Conservation (phyloP, 37 sponge, comb jelly and placozoan genomes). For the Agelas oroides region DNA sequence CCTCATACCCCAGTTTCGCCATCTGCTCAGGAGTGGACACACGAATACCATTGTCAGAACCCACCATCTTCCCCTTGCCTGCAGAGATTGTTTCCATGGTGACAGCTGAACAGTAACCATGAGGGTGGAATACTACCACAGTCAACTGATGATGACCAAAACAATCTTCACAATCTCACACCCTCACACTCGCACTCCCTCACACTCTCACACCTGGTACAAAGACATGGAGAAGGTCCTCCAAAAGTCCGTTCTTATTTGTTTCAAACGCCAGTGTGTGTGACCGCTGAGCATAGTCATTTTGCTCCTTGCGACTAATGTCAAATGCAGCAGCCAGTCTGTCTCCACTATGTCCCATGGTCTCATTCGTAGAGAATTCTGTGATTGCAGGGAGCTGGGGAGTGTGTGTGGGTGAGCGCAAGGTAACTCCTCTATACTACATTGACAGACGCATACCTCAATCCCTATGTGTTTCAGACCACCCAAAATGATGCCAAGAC, state of each 20-base stretch:
- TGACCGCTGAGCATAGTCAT: slow-evolving; percentile 90
- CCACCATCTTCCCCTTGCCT: slow-evolving; percentile 72
- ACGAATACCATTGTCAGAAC: slow-evolving; percentile 91
- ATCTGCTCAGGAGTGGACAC: slow-evolving; percentile 90
- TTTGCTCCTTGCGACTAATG: slow-evolving; percentile 87
- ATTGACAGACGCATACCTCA: slow-evolving; percentile 55
- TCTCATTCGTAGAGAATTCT: slow-evolving; percentile 98
- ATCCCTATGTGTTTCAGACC: slow-evolving; percentile 42
- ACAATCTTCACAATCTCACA: not conserved
- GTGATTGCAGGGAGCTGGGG: slow-evolving; percentile 89
- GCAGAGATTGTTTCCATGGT: not conserved
- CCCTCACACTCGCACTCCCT: slow-evolving; percentile 1
- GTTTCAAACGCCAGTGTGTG: slow-evolving; percentile 91
- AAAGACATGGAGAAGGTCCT: slow-evolving; percentile 76
- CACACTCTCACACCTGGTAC: slow-evolving; percentile 79
- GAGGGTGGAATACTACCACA: no score
- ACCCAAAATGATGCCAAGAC: slow-evolving; percentile 15
- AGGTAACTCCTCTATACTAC: no score
- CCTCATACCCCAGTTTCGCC: slow-evolving; percentile 78
- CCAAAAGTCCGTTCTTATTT: slow-evolving; percentile 70
- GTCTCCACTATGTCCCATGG: slow-evolving; percentile 98
- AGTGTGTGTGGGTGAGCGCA: not conserved
- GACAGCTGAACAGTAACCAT: no score
- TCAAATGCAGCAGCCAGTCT: slow-evolving; percentile 91
- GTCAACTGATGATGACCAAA: no score